Evolutionary conservation across 53 echinoderm and acorn worm genomes (phyloP).

Genomic region (Luidia sarsii): DNA sequence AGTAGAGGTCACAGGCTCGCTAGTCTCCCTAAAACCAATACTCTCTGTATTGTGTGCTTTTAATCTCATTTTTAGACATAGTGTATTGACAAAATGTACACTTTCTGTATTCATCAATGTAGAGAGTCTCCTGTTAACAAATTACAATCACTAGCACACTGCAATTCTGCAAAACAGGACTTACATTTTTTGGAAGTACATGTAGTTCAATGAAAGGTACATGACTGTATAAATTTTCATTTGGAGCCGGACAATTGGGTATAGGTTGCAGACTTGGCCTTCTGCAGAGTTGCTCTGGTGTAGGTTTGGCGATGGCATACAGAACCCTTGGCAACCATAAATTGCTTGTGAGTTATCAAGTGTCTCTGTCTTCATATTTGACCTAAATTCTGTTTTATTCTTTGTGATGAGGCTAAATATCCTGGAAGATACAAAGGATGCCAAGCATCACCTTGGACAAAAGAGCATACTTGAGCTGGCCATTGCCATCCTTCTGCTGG

Average conservation of each 20-base stretch:
- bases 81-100: no score
- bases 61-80: no score
- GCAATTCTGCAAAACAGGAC: no score
- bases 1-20: no score
- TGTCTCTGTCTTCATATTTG: constrained; percentile 26
- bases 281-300: constrained; percentile 25
- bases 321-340: constrained; percentile 23
- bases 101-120: no score
- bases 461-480: constrained; percentile 1
- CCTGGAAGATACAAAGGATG: constrained; percentile 19
- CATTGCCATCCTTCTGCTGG: constrained; percentile 18
- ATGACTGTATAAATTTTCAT: neutral
- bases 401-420: constrained; percentile 16
- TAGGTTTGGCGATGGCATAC: constrained; percentile 28
- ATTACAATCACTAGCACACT: neutral
- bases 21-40: no score
- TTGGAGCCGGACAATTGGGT: constrained; percentile 18
- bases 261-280: constrained; percentile 31
- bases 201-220: no score
- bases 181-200: no score
- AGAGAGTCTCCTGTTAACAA: neutral
- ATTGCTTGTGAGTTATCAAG: constrained; percentile 28
- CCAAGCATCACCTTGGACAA: constrained; percentile 27
- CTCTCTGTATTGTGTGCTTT: no score
- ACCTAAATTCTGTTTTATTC: constrained; percentile 25